phyloP scores from a whole-genome alignment of 2,797 vertebrate genomes.

The Decapterus maruadsi region DNA sequence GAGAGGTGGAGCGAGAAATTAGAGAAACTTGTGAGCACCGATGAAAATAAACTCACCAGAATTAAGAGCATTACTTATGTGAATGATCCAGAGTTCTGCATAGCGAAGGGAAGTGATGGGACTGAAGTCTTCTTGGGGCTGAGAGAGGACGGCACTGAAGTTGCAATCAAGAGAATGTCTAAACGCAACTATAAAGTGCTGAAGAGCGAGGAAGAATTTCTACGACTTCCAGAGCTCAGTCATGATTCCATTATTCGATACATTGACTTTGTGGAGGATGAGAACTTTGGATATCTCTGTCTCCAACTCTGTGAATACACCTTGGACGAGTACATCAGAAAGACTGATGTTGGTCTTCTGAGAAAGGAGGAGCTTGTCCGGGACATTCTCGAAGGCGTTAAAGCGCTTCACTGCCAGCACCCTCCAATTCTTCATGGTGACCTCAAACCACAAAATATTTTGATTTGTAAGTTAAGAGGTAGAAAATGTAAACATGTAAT shows the following conservation, averaged over 20 bases:
- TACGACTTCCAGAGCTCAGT: slow-evolving; percentile 69
- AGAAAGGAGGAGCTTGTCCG: slow-evolving; percentile 29
- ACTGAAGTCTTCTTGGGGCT: slow-evolving; percentile 78
- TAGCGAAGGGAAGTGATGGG: slow-evolving; percentile 77
- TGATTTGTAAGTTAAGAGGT: slow-evolving; percentile 73
- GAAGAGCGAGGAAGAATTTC: slow-evolving; percentile 71
- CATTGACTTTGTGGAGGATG: slow-evolving; percentile 73
- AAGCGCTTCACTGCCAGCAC: slow-evolving; percentile 62
- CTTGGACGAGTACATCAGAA: slow-evolving; percentile 68
- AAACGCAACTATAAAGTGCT: slow-evolving; percentile 65
- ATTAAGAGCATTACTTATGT: slow-evolving; percentile 61
- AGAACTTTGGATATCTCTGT: slow-evolving; percentile 78
- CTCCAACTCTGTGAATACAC: slow-evolving; percentile 82
- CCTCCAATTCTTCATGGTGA: slow-evolving; percentile 77
- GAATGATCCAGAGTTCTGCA: slow-evolving; percentile 57
- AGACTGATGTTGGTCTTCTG: background rate
- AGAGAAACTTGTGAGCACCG: slow-evolving; percentile 36
- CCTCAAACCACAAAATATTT: slow-evolving; percentile 81
- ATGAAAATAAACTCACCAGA: slow-evolving; percentile 37
- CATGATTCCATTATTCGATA: slow-evolving; percentile 72
- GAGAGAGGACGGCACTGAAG: slow-evolving; percentile 78
- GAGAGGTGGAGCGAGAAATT: slow-evolving; percentile 65
- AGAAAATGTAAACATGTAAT: background rate
- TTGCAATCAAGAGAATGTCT: slow-evolving; percentile 79
- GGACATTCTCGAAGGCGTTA: slow-evolving; percentile 67